These are phyloP conservation scores for Mizuhopecten yessoensis DNA, from an alignment of 1,140 invertebrate species.

Conservation along the genomic window DNA sequence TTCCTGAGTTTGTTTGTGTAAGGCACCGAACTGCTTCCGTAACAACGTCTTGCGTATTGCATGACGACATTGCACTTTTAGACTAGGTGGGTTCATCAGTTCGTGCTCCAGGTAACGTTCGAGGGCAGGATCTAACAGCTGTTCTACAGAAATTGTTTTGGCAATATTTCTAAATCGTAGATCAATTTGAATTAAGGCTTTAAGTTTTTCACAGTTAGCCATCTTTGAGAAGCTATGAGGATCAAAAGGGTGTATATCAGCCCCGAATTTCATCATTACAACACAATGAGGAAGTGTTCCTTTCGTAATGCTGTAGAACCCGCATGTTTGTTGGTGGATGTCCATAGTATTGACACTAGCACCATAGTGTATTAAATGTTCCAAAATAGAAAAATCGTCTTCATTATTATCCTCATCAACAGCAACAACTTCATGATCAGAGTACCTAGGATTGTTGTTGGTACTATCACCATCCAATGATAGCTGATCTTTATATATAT, in stretches of 20 bases:
- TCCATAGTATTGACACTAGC: not conserved
- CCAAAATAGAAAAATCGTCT: not conserved
- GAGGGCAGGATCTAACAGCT: not conserved
- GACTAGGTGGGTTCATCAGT: not conserved
- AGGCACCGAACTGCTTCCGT: not conserved
- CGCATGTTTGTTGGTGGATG: not conserved
- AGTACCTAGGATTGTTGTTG: not conserved
- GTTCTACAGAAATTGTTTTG: not conserved
- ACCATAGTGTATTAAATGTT: not conserved
- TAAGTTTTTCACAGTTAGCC: not conserved
- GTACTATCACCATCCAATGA: not conserved
- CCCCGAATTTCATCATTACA: not conserved
- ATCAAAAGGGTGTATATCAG: not conserved
- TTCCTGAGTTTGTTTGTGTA: constrained; percentile 26
- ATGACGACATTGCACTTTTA: not conserved
- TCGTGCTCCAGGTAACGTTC: not conserved
- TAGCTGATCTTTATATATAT: not conserved
- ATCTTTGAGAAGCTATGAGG: not conserved
- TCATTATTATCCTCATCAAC: not conserved
- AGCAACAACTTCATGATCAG: no score
- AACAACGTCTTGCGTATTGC: not conserved
- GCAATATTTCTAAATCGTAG: constrained; percentile 5
- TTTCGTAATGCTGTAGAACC: not conserved
- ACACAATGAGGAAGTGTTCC: not conserved
- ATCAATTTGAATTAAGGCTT: constrained; percentile 39